phyloP scores from a whole-genome alignment of 2,888 invertebrate species.

The Danaus chrysippus region DNA sequence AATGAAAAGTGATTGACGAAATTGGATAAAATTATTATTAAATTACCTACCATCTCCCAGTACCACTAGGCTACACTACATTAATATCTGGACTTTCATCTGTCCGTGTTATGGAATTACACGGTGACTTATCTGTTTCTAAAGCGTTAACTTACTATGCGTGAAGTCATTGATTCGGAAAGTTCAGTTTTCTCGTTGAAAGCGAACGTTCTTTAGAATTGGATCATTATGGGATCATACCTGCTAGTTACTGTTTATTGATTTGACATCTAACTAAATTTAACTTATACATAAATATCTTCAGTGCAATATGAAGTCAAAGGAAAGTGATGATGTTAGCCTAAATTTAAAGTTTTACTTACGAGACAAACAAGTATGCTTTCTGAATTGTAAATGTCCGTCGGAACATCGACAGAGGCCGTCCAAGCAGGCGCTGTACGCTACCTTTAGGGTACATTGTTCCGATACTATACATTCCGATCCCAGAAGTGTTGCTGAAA shows the following conservation, averaged over 20 bases:
- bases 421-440: conserved; percentile 91
- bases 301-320: background rate
- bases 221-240: background rate
- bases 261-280: background rate
- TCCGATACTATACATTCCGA: conserved; percentile 90
- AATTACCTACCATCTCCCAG: conserved; percentile 20
- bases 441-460: conserved; percentile 93
- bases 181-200: conserved; percentile 37
- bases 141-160: conserved; percentile 47
- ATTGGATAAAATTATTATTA: conserved; percentile 24
- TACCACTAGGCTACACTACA: conserved; percentile 16
- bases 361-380: conserved; percentile 94
- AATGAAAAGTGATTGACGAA: conserved; percentile 15
- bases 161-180: conserved; percentile 49
- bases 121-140: conserved; percentile 53
- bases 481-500: conserved; percentile 89
- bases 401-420: conserved; percentile 91
- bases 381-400: conserved; percentile 91
- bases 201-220: conserved; percentile 34
- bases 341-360: conserved; percentile 73
- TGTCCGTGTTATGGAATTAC: conserved; percentile 56
- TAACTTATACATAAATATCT: background rate
- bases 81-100: conserved; percentile 49
- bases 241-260: background rate
- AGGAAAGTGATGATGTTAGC: background rate